phyloP scores from a whole-genome alignment of 2,797 vertebrate species.

The Oryzias dopingdopingensis region DNA sequence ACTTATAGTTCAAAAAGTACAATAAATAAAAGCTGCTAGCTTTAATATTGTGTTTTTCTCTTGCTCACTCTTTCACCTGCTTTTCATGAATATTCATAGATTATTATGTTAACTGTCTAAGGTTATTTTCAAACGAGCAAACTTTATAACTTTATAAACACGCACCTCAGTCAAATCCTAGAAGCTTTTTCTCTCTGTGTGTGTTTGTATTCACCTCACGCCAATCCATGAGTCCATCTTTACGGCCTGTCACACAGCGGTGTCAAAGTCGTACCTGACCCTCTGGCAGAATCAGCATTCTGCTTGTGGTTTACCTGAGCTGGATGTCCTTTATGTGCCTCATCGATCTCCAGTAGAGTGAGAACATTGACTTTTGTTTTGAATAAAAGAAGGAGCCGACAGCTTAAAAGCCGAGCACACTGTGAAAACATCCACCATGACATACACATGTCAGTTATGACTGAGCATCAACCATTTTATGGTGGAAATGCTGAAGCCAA shows the following conservation, averaged over 20 bases:
- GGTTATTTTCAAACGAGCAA: too few species aligned
- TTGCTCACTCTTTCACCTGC: too few species aligned
- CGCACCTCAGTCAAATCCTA: too few species aligned
- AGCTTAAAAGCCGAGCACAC: slow-evolving; percentile 1
- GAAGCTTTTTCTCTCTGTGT: too few species aligned
- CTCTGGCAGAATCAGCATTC: slow-evolving; percentile 44
- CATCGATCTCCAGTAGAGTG: slow-evolving; percentile 56
- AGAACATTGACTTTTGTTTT: slow-evolving; percentile 51
- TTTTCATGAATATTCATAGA: too few species aligned
- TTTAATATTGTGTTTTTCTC: too few species aligned
- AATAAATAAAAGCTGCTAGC: too few species aligned
- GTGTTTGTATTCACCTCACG: too few species aligned
- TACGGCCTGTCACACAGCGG: slow-evolving; percentile 15
- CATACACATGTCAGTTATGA: neutral
- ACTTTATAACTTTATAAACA: too few species aligned
- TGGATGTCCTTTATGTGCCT: slow-evolving; percentile 52
- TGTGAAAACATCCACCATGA: neutral
- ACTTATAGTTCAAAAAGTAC: too few species aligned
- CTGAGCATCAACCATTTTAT: neutral
- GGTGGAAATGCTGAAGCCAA: slow-evolving; percentile 8
- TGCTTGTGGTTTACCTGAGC: slow-evolving; percentile 36
- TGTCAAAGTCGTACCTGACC: slow-evolving; percentile 13
- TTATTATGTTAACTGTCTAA: too few species aligned
- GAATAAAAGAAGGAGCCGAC: slow-evolving; percentile 41
- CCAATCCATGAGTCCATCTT: slow-evolving; percentile 7